phyloP scores from a whole-genome alignment of 2,888 invertebrate species.

The Hypomecis atomaria region DNA sequence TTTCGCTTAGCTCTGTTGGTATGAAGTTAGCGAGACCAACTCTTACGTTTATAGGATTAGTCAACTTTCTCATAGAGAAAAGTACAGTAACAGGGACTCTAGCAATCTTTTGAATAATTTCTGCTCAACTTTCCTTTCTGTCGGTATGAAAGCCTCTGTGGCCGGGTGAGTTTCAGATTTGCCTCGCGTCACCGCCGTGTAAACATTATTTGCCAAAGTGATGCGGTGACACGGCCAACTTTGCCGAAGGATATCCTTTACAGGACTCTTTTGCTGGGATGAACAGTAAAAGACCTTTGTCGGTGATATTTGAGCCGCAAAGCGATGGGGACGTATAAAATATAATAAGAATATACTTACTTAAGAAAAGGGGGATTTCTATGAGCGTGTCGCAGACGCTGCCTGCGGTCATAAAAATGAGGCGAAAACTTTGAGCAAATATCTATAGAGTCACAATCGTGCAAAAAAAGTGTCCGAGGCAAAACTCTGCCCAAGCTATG shows the following conservation, averaged over 20 bases:
- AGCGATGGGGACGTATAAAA: slow-evolving; percentile 5
- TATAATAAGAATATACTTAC: slow-evolving; percentile 6
- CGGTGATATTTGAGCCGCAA: slow-evolving; percentile 26
- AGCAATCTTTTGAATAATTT: no score
- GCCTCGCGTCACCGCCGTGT: slow-evolving; percentile 72
- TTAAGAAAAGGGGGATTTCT: neutral
- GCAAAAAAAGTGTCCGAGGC: no score
- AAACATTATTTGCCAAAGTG: slow-evolving; percentile 78
- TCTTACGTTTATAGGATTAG: no score
- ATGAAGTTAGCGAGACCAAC: no score
- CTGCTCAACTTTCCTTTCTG: slow-evolving; percentile 32
- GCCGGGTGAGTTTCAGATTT: slow-evolving; percentile 74
- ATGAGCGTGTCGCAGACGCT: neutral
- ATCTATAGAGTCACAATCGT: no score
- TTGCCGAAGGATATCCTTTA: slow-evolving; percentile 63
- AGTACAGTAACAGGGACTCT: no score
- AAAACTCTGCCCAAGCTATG: no score
- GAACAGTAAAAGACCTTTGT: slow-evolving; percentile 35
- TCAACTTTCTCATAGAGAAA: no score
- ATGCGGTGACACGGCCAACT: slow-evolving; percentile 70
- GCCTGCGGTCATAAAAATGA: neutral
- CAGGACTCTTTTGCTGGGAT: slow-evolving; percentile 48
- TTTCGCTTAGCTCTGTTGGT: no score
- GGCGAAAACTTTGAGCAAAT: neutral
- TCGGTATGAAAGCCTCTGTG: slow-evolving; percentile 38